Percentiles rank a stretch among this genome's conserved stretches.
Evolutionary conservation across 2,888 invertebrate genomes (phyloP).

Genomic region (Andricus quercusramuli): DNA sequence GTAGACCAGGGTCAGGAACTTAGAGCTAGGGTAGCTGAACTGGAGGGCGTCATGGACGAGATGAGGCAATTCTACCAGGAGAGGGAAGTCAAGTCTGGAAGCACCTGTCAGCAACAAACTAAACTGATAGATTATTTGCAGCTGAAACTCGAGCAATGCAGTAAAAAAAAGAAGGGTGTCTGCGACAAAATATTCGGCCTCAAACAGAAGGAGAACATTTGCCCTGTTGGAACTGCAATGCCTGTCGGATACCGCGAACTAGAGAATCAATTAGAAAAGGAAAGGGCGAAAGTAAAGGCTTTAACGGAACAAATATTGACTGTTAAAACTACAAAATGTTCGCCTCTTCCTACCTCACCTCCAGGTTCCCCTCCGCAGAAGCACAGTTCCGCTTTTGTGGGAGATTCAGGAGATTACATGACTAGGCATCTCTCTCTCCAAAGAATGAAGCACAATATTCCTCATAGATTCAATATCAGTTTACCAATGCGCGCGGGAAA

Average conservation of each 20-base stretch:
- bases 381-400: neutral
- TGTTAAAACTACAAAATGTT: slow-evolving; percentile 77
- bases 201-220: slow-evolving; percentile 83
- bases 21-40: slow-evolving; percentile 84
- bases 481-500: slow-evolving; percentile 81
- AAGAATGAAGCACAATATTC: slow-evolving; percentile 83
- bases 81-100: slow-evolving; percentile 90
- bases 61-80: slow-evolving; percentile 86
- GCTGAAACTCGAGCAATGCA: slow-evolving; percentile 83
- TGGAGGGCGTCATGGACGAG: slow-evolving; percentile 85
- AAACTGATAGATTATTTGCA: slow-evolving; percentile 95
- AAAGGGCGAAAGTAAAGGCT: slow-evolving; percentile 81
- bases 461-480: slow-evolving; percentile 81
- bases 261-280: slow-evolving; percentile 80
- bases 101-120: slow-evolving; percentile 92
- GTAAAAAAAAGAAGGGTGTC: slow-evolving; percentile 88
- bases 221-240: slow-evolving; percentile 77
- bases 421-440: slow-evolving; percentile 58
- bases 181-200: slow-evolving; percentile 88
- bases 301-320: slow-evolving; percentile 81
- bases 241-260: slow-evolving; percentile 80
- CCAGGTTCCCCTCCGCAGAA: slow-evolving; percentile 73
- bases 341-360: slow-evolving; percentile 64
- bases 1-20: slow-evolving; percentile 77
- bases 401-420: slow-evolving; percentile 10